Conservation (phyloP, 2,113 vertebrate genomes). For the Alosa alosa region DNA sequence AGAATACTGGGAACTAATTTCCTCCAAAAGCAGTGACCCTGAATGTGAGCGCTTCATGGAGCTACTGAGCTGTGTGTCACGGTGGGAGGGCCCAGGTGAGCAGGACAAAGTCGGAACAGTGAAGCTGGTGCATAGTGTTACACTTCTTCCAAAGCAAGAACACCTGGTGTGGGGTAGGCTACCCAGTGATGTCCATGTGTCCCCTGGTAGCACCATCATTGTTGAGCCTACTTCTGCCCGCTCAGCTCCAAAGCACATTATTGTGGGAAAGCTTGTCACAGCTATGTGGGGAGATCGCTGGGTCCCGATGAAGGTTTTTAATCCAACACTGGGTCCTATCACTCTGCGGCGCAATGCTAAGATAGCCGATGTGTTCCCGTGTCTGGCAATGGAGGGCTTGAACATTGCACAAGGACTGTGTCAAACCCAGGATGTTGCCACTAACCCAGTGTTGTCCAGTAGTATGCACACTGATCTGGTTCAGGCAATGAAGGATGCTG, state of each 20-base stretch:
- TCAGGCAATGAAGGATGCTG: not conserved
- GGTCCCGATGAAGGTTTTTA: conserved; percentile 40
- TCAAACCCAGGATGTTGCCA: not conserved
- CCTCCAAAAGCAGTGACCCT: no score
- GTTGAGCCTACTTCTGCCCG: conserved; percentile 15
- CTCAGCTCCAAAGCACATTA: not conserved
- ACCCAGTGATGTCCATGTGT: not conserved
- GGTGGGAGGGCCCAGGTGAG: no score
- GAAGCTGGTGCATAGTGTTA: no score
- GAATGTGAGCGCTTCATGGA: no score
- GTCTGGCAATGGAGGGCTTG: no score
- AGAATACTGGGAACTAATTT: no score
- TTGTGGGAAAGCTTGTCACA: conserved; percentile 25
- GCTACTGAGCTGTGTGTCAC: no score
- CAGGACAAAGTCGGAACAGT: no score
- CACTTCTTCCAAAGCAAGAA: no score
- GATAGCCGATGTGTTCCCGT: conserved; percentile 40
- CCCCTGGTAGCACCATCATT: conserved; percentile 19
- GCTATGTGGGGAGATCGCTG: conserved; percentile 43
- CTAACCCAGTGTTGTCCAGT: not conserved
- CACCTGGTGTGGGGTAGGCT: not conserved
- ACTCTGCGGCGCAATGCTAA: conserved; percentile 42
- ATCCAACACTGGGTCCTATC: conserved; percentile 30
- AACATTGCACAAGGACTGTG: conserved; percentile 14
- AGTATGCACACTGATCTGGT: not conserved